phyloP scores from a whole-genome alignment of 2,113 vertebrate genomes.

The Tupaia tana region DNA sequence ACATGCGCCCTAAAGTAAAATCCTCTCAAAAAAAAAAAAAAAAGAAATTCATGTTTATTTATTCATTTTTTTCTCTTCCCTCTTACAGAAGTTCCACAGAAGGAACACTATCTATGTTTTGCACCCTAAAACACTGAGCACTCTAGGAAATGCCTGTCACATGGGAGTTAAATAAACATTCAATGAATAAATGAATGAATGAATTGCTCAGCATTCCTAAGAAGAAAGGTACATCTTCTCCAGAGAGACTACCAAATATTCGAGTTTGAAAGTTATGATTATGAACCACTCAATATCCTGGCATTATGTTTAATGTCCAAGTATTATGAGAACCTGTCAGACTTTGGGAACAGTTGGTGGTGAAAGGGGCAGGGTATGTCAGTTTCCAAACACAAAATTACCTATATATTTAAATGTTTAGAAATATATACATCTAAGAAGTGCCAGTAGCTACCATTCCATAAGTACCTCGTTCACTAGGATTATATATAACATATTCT shows the following conservation, averaged over 20 bases:
- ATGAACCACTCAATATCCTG: background rate
- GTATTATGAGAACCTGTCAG: background rate
- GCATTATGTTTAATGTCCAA: background rate
- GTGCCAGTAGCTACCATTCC: background rate
- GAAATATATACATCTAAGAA: background rate
- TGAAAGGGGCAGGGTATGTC: too few relatives aligned
- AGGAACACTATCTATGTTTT: background rate
- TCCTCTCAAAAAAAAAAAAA: too few relatives aligned
- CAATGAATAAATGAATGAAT: background rate
- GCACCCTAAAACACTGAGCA: background rate
- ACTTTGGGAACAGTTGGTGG: background rate
- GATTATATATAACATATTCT: background rate
- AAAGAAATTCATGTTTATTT: background rate
- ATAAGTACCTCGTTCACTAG: background rate
- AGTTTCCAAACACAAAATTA: slow-evolving; percentile 52
- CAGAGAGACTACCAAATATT: background rate
- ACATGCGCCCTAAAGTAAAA: too few relatives aligned
- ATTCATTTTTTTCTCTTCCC: background rate
- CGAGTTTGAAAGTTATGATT: background rate
- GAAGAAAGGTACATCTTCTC: background rate
- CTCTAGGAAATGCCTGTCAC: background rate
- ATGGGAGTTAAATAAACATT: background rate
- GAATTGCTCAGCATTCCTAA: background rate
- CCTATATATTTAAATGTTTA: slow-evolving; percentile 28
- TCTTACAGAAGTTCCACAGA: background rate